Conservation (phyloP, 2,113 vertebrate species). For the Melanocharis versteri region DNA sequence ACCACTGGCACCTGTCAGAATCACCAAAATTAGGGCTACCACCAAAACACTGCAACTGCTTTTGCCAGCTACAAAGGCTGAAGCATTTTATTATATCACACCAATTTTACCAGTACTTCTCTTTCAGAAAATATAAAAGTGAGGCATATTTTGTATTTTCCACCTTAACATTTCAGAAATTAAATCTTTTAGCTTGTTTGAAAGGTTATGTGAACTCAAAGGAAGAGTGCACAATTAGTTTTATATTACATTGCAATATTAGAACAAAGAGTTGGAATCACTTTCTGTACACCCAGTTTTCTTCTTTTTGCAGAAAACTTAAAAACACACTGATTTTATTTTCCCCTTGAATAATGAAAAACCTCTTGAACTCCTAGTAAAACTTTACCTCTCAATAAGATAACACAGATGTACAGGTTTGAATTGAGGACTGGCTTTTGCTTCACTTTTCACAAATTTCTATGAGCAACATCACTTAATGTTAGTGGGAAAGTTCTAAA, state of each 20-base stretch:
- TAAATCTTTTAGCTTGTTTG: background rate
- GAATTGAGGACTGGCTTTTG: background rate
- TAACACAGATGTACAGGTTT: background rate
- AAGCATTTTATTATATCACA: background rate
- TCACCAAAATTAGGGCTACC: background rate
- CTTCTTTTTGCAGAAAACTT: background rate
- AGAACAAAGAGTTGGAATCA: background rate
- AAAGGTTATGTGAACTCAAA: background rate
- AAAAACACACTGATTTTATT: background rate
- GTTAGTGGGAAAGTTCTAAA: background rate
- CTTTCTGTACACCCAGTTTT: background rate
- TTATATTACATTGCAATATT: background rate
- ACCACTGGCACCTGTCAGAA: background rate
- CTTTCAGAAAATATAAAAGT: background rate
- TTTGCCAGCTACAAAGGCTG: background rate
- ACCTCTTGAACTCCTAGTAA: background rate
- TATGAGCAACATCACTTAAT: background rate
- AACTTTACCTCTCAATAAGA: background rate
- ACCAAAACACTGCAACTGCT: background rate
- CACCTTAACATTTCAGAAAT: background rate
- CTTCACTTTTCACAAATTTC: background rate
- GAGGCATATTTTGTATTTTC: background rate
- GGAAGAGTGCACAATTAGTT: background rate
- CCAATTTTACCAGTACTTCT: background rate
- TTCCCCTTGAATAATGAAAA: background rate